Base-by-base conservation (phyloP, 2,888 invertebrate species). In the Pterostichus niger region DNA sequence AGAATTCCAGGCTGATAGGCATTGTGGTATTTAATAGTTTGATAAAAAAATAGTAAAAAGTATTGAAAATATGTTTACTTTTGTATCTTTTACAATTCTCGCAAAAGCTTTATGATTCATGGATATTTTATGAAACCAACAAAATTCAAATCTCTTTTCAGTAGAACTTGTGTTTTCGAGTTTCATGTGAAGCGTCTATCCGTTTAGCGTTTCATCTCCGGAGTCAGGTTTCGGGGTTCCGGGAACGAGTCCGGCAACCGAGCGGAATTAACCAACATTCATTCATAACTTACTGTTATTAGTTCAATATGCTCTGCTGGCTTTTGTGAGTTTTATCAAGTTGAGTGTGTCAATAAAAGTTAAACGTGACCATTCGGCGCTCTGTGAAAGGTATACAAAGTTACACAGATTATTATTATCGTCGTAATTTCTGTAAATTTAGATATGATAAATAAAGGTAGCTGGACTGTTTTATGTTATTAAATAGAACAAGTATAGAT, bases 221-320 rank as follows among this genome's bases (percentile, higher is more conserved):
- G 68, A 31, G 24, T 5, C 64, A 13, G 64, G 40, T n/a, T 56
- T 11, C 24, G n/a, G 64, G 35, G 24, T 40, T 71, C 68, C 44
- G 56, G 56, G 17, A 17, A 11, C 17, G 9, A 56, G 56, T 68
- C 68, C 40, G 40, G 76, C 15, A 35, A 76, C 13, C 56, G 56
- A 76, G 40, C 56, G 56, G 76, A 76, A 56, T 76, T 76, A 76
- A 76, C 54, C 76, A 56, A 35, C 76, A 35, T 56, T 75, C 35
- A 56, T 76, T 76, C 76, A 76, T 76, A 76, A 76, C 76, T 76
- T 56, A 56, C 54, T 56, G 76, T 56, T 76, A 56, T 76, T 76
- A 54, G 76, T 35, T 56, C 76, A 56, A 76, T 76, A 76, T 24
- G 76, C 54, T 54, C 13, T 56, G 54, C 33, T 40, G 54, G 76